Evolutionary conservation across 2,113 vertebrate species (phyloP).

Genomic region (Micronycteris hirsuta): DNA sequence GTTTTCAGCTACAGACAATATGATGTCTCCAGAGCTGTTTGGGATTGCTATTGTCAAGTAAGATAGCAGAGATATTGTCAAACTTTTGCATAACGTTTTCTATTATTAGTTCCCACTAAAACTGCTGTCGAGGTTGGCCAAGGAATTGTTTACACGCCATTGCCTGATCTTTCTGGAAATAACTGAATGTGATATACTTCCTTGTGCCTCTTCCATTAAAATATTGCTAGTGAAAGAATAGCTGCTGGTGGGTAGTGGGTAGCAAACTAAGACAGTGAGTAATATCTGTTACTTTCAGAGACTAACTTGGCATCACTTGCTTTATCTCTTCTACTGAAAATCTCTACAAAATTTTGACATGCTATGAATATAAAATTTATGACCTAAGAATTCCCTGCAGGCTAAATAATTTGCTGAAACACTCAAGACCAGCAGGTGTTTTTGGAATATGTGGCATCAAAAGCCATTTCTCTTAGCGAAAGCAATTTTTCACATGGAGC

Average conservation of each 20-base stretch:
- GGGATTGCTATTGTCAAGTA: background rate
- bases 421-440: slow-evolving; percentile 24
- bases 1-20: slow-evolving; percentile 17
- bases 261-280: background rate
- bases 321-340: slow-evolving; percentile 15
- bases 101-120: slow-evolving; percentile 2
- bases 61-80: background rate
- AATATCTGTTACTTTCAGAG: background rate
- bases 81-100: background rate
- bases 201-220: background rate
- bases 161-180: background rate
- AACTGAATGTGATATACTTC: background rate
- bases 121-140: background rate
- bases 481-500: background rate
- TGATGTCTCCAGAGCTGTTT: background rate
- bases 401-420: slow-evolving; percentile 41
- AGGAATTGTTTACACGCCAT: background rate
- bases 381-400: slow-evolving; percentile 14
- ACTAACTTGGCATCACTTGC: background rate
- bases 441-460: slow-evolving; percentile 42
- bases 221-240: background rate
- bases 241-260: background rate
- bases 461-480: slow-evolving; percentile 15
- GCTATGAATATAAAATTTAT: slow-evolving; percentile 48
- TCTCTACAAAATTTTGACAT: slow-evolving; percentile 26